Conservation (phyloP, 2,113 vertebrate species). For the Odocoileus hemionus region DNA sequence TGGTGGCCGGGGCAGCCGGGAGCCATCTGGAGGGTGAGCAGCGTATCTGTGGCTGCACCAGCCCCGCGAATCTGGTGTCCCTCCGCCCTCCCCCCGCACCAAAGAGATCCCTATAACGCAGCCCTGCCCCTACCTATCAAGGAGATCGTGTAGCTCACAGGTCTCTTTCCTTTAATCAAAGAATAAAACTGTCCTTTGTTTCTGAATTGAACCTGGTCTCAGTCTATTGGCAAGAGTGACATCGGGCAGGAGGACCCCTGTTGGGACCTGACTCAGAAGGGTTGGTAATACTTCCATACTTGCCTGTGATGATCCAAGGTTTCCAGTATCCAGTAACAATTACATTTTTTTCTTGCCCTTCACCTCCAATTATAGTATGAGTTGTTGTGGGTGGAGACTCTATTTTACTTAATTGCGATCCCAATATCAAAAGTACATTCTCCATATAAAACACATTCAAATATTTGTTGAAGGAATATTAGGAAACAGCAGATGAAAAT, state of each 20-base stretch:
- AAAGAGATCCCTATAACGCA: not conserved
- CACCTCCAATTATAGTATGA: not conserved
- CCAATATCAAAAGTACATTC: not conserved
- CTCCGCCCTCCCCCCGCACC: too few species aligned
- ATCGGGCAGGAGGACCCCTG: not conserved
- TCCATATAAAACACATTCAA: constrained; percentile 7
- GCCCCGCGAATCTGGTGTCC: not conserved
- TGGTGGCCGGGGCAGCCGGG: rapidly evolving
- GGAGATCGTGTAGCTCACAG: not conserved
- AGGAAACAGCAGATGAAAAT: constrained; percentile 13
- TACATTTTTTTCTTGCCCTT: not conserved
- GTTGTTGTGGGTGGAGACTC: not conserved
- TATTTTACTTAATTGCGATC: not conserved
- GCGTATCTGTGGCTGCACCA: not conserved
- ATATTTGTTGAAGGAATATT: not conserved
- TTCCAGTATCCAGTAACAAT: constrained; percentile 22
- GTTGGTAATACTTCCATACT: not conserved
- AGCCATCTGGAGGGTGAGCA: too few species aligned
- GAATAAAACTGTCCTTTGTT: not conserved
- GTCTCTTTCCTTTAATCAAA: not conserved
- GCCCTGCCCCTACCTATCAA: not conserved
- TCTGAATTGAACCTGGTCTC: not conserved
- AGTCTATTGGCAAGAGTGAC: not conserved
- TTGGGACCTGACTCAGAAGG: not conserved
- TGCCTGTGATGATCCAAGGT: not conserved